A percentile compares a stretch with the other conserved stretches of the same genome.
Conservation (phyloP, 2,113 vertebrate genomes). For the Myotis davidii region DNA sequence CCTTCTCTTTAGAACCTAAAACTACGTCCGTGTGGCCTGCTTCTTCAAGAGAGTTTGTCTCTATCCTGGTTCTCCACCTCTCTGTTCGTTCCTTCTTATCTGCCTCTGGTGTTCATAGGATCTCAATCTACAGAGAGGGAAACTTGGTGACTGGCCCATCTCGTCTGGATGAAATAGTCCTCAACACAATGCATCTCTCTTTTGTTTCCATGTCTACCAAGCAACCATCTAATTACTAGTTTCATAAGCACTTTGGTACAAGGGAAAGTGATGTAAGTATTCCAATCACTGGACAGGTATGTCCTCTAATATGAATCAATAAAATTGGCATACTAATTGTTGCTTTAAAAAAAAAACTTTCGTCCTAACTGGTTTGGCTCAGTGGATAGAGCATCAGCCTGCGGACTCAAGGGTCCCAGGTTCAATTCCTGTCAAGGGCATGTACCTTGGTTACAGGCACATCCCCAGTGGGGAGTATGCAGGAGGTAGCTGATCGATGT, state of each 20-base stretch:
- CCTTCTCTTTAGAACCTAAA: conserved; percentile 40
- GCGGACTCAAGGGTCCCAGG: too few relatives aligned
- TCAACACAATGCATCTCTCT: conserved; percentile 12
- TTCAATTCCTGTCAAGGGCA: too few relatives aligned
- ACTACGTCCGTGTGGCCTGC: not conserved
- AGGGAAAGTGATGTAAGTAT: conserved; percentile 2
- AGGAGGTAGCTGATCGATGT: too few relatives aligned
- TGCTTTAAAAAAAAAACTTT: not conserved
- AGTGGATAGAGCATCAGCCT: too few relatives aligned
- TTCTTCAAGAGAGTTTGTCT: conserved; percentile 9
- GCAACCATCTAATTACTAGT: conserved; percentile 26
- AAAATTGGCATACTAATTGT: not conserved
- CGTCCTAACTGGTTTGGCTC: too few relatives aligned
- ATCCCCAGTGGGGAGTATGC: too few relatives aligned
- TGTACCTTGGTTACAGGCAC: too few relatives aligned
- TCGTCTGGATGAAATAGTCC: conserved; percentile 17
- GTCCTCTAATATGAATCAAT: conserved; percentile 35
- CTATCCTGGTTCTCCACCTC: not conserved
- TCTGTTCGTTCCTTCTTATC: not conserved
- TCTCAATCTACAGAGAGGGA: not conserved
- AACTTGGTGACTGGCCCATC: not conserved
- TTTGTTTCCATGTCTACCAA: conserved; percentile 44
- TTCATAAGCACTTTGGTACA: conserved; percentile 19
- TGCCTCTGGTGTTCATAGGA: not conserved
- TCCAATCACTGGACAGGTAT: not conserved